These are phyloP conservation scores for Bradynema listronoti DNA, from an alignment of 1,140 invertebrate species.

Conservation along the genomic window DNA sequence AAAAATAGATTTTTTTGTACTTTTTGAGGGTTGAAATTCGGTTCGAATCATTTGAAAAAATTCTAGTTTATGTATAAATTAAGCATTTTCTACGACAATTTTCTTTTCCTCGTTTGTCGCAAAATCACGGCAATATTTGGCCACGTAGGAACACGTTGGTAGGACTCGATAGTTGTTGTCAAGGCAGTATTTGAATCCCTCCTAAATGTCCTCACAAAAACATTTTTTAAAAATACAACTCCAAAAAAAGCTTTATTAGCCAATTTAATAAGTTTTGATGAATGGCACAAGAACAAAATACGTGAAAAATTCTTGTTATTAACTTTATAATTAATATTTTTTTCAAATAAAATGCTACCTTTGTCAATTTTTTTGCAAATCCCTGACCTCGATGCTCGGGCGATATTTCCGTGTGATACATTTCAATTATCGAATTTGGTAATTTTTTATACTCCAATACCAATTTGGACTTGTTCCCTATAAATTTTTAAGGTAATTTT, in stretches of 20 bases:
- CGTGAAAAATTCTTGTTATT: neutral
- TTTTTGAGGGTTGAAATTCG: too few species aligned
- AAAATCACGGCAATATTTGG: constrained; percentile 19
- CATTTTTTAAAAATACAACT: neutral
- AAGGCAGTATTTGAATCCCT: constrained; percentile 21
- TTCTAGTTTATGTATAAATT: too few species aligned
- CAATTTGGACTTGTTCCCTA: constrained; percentile 22
- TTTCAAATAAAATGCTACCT: constrained; percentile 8
- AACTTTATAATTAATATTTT: constrained; percentile 10
- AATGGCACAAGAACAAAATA: neutral
- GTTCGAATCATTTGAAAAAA: too few species aligned
- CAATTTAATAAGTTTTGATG: neutral
- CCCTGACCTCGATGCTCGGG: constrained; percentile 22
- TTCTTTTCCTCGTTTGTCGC: constrained; percentile 24
- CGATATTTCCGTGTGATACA: constrained; percentile 32
- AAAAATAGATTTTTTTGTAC: too few species aligned
- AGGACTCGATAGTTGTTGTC: constrained; percentile 23
- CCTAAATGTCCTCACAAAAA: constrained; percentile 12
- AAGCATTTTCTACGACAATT: constrained; percentile 21
- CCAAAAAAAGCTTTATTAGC: neutral
- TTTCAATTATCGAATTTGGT: constrained; percentile 19
- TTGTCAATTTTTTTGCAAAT: constrained; percentile 27
- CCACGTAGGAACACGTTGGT: constrained; percentile 24
- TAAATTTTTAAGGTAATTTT: constrained; percentile 17
- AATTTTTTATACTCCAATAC: constrained; percentile 30